These are phyloP conservation scores for Lophura nycthemera DNA, from an alignment of 2,113 vertebrate species.

Conservation along the genomic window DNA sequence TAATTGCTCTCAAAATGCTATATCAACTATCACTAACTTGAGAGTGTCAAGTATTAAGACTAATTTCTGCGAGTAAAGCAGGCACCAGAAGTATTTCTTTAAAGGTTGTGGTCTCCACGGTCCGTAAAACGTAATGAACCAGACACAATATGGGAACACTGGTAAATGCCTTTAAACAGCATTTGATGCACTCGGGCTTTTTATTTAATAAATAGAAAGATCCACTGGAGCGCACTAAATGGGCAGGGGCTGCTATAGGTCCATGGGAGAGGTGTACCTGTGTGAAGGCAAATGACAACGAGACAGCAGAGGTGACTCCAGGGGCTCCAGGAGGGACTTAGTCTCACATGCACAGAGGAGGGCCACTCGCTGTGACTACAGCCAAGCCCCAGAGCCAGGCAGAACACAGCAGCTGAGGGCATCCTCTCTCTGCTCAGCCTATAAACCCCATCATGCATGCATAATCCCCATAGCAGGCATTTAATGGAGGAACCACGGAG, in stretches of 20 bases:
- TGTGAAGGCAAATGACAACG: neutral
- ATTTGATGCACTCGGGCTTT: neutral
- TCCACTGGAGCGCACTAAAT: neutral
- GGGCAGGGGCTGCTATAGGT: neutral
- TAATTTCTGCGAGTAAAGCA: conserved; percentile 23
- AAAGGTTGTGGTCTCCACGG: neutral
- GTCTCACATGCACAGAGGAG: neutral
- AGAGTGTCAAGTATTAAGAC: conserved; percentile 25
- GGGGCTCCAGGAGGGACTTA: neutral
- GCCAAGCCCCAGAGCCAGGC: neutral
- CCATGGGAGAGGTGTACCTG: neutral
- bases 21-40: conserved; percentile 48
- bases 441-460: rapidly evolving
- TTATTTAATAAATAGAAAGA: conserved; percentile 22
- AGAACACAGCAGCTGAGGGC: neutral
- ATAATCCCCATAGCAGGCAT: neutral
- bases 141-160: neutral
- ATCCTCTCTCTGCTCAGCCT: neutral
- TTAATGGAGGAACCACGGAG: neutral
- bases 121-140: neutral
- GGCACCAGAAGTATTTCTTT: neutral
- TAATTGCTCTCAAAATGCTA: conserved; percentile 44
- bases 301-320: too few relatives aligned
- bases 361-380: neutral
- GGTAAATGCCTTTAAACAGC: neutral